Conservation (phyloP, 2,797 vertebrate species). For the Gambusia yucatana region DNA sequence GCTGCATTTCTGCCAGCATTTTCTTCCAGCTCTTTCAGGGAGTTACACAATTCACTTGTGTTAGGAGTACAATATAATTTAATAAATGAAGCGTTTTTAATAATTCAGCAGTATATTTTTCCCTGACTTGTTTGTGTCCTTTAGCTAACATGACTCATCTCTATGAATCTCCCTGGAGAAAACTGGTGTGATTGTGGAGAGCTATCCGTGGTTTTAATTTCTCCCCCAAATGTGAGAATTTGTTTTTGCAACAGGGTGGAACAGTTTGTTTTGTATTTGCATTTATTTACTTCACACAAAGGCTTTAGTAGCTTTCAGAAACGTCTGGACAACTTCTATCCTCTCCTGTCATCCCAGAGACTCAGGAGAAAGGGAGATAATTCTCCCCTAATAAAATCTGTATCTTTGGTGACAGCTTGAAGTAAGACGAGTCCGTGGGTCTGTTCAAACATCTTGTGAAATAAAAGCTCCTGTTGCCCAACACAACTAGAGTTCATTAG, state of each 20-base stretch:
- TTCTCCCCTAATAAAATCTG: conserved; percentile 24
- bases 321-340: conserved; percentile 20
- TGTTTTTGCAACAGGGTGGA: not conserved
- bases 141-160: conserved; percentile 2
- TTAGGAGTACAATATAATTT: not conserved
- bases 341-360: not conserved
- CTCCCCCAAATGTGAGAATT: not conserved
- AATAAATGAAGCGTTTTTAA: not conserved
- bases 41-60: not conserved
- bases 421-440: not conserved
- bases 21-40: not conserved
- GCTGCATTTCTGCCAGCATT: not conserved
- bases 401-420: conserved; percentile 12
- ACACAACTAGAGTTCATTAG: not conserved
- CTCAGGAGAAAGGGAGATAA: conserved; percentile 7
- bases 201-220: not conserved
- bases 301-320: conserved; percentile 12
- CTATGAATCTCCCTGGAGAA: conserved; percentile 10
- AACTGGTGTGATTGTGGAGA: not conserved
- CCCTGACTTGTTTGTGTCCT: conserved; percentile 15
- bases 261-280: not conserved
- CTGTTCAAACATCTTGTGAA: conserved; percentile 7
- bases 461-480: not conserved
- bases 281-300: conserved; percentile 13
- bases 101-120: not conserved